These are phyloP conservation scores for Muscicapa adusta DNA, from an alignment of 2,113 vertebrate genomes.

Conservation along the genomic window DNA sequence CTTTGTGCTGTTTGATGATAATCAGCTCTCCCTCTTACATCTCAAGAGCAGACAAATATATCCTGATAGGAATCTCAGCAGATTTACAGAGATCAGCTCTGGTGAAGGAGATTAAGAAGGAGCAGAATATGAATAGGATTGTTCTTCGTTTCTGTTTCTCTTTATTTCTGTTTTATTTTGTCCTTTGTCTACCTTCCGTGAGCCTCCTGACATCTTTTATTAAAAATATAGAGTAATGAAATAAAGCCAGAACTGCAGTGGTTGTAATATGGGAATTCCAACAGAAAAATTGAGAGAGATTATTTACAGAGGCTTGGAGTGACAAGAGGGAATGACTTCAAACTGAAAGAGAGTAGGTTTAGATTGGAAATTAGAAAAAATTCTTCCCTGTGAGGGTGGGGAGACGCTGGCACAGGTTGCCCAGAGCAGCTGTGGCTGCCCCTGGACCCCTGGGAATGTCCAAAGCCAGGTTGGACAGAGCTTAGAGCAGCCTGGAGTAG, in stretches of 20 bases:
- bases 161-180: not conserved
- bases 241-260: not conserved
- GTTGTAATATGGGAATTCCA: not conserved
- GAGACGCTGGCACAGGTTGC: rapidly evolving
- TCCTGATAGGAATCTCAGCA: conserved; percentile 23
- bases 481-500: rapidly evolving
- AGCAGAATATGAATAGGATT: not conserved
- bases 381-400: rapidly evolving
- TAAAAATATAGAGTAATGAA: not conserved
- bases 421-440: not conserved
- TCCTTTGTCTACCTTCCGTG: not conserved
- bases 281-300: not conserved
- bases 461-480: rapidly evolving
- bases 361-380: not conserved
- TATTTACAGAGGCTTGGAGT: not conserved
- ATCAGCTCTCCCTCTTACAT: conserved; percentile 19
- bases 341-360: not conserved
- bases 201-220: not conserved
- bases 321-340: not conserved
- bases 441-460: not conserved
- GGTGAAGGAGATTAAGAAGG: not conserved
- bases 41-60: conserved; percentile 51
- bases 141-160: not conserved
- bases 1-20: conserved; percentile 17
- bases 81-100: conserved; percentile 20